A percentile compares a stretch with the other conserved stretches of the same genome.
Evolutionary conservation across 2,113 vertebrate genomes (phyloP).

Genomic region (Sorex araneus): DNA sequence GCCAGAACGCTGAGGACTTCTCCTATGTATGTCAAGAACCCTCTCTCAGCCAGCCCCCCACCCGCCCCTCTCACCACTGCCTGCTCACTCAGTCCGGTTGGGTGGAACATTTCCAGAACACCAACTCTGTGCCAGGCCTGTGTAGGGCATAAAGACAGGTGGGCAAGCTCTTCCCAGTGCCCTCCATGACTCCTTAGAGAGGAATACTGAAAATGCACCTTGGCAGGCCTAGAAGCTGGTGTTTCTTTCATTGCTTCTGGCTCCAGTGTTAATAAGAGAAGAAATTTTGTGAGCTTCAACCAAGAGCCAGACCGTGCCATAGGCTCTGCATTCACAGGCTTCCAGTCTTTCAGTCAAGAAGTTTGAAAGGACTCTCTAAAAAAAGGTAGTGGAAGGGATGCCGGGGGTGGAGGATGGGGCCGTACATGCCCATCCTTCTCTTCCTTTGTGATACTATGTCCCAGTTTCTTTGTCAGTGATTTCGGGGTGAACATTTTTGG

Average conservation of each 20-base stretch:
- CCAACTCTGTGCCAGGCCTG: not conserved
- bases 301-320: not conserved
- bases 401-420: not conserved
- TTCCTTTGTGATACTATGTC: not conserved
- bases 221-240: not conserved
- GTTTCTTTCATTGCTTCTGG: not conserved
- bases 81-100: not conserved
- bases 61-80: not conserved
- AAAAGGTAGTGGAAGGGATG: not conserved
- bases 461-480: conserved; percentile 28
- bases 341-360: not conserved
- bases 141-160: not conserved
- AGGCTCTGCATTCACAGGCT: not conserved
- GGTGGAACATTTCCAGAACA: not conserved
- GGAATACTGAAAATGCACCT: conserved; percentile 16
- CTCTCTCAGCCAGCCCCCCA: not conserved
- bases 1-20: conserved; percentile 97
- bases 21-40: conserved; percentile 93
- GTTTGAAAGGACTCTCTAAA: too few species aligned
- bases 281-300: not conserved
- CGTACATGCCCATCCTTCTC: not conserved
- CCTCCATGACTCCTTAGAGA: not conserved
- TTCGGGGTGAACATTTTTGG: not conserved
- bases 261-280: not conserved
- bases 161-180: not conserved